Conservation (phyloP, 2,113 vertebrate genomes). For the Puma concolor region DNA sequence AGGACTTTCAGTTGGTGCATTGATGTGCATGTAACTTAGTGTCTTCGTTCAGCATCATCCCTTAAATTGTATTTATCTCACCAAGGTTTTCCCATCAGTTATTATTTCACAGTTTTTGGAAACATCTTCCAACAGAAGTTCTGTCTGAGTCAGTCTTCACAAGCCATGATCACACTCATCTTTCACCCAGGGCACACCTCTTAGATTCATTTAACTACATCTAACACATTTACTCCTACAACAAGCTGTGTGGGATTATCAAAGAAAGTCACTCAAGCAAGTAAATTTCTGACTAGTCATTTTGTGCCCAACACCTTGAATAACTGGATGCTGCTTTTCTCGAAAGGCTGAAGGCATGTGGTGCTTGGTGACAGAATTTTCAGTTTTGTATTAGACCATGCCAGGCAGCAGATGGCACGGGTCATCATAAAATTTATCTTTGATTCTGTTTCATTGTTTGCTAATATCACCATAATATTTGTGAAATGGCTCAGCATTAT, state of each 20-base stretch:
- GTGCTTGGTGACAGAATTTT: conserved; percentile 75
- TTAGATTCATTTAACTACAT: conserved; percentile 33
- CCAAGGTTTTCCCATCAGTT: conserved; percentile 6
- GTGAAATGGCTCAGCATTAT: conserved; percentile 40
- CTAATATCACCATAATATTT: conserved; percentile 71
- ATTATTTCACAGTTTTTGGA: conserved; percentile 69
- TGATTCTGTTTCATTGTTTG: conserved; percentile 75
- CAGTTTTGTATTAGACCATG: conserved; percentile 70
- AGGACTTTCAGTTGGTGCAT: neutral
- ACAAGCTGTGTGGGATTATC: conserved; percentile 72
- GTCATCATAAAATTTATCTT: conserved; percentile 72
- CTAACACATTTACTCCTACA: conserved; percentile 60
- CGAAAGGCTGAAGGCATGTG: conserved; percentile 77
- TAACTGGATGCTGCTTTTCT: conserved; percentile 65
- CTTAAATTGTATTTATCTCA: conserved; percentile 16
- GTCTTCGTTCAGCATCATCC: neutral
- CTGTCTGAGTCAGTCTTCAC: conserved; percentile 38
- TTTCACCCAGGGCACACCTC: conserved; percentile 9
- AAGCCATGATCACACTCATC: neutral
- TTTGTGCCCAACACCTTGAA: conserved; percentile 75
- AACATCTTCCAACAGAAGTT: conserved; percentile 58
- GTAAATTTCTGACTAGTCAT: conserved; percentile 65
- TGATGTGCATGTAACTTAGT: neutral
- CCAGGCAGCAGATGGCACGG: conserved; percentile 78
- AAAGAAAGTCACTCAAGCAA: conserved; percentile 47